Conservation (phyloP, 2,888 invertebrate genomes). For the Protonemura montana region DNA sequence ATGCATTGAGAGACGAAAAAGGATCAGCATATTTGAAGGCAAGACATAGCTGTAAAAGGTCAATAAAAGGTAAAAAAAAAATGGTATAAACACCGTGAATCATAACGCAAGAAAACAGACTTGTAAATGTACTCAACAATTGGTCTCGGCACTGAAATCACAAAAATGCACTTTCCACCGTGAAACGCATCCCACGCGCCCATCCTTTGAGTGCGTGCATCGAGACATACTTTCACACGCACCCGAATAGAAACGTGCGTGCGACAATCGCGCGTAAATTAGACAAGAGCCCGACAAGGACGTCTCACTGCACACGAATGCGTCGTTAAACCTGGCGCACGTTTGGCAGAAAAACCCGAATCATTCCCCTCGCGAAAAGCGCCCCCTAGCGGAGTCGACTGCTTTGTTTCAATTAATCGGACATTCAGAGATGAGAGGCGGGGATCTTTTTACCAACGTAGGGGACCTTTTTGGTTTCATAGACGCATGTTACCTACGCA, state of each 20-base stretch:
- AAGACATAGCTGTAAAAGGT: too few relatives aligned
- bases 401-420: too few relatives aligned
- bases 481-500: too few relatives aligned
- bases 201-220: not conserved
- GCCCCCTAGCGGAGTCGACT: not conserved
- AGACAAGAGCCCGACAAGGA: not conserved
- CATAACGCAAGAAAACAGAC: too few relatives aligned
- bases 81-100: too few relatives aligned
- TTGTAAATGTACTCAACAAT: too few relatives aligned
- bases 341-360: not conserved
- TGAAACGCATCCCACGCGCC: not conserved
- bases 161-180: too few relatives aligned
- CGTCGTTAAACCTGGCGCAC: not conserved
- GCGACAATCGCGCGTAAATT: not conserved
- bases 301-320: not conserved
- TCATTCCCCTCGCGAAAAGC: not conserved
- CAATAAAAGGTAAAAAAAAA: too few relatives aligned
- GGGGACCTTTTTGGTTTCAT: not conserved
- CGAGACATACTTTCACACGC: not conserved
- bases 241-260: not conserved
- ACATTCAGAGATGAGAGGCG: not conserved
- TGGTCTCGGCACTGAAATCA: too few relatives aligned
- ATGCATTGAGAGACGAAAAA: too few relatives aligned
- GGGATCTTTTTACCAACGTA: not conserved
- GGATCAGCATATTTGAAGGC: too few relatives aligned